Conservation (phyloP, 2,113 vertebrate genomes). For the Sorex fumeus region DNA sequence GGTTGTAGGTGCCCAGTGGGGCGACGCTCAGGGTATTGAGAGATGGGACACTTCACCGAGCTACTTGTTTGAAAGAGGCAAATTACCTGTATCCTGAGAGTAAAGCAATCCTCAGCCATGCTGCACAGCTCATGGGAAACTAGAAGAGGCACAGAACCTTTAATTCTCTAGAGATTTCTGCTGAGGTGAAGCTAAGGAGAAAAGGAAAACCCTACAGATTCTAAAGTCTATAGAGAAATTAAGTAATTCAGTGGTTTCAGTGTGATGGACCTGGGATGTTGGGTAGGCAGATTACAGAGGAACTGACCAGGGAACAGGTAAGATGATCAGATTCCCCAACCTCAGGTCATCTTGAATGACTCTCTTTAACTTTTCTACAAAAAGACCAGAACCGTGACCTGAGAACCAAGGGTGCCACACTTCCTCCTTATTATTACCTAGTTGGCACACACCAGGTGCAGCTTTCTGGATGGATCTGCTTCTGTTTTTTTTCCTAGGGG, state of each 20-base stretch:
- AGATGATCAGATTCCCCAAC: not conserved
- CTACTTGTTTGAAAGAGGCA: not conserved
- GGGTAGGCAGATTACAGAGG: no score
- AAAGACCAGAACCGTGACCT: not conserved
- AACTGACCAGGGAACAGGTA: not conserved
- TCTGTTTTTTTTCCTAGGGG: not conserved
- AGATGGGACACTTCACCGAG: fast-evolving
- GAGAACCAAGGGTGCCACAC: not conserved
- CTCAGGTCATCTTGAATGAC: not conserved
- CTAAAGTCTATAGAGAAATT: not conserved
- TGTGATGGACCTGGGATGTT: no score
- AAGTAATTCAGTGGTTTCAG: no score
- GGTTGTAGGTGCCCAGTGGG: not conserved
- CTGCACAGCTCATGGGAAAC: not conserved
- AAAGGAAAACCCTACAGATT: not conserved
- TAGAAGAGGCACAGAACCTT: not conserved
- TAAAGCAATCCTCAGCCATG: not conserved
- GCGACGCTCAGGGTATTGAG: not conserved
- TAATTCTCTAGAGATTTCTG: not conserved
- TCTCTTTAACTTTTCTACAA: no score
- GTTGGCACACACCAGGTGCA: fast-evolving
- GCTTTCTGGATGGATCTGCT: fast-evolving
- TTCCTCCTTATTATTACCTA: not conserved
- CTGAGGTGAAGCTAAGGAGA: not conserved
- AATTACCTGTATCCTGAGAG: not conserved